Evolutionary conservation across 2,888 invertebrate species (phyloP), one percentile per base, ranked within the genome.

Genomic region (Drosophila anomelani): DNA sequence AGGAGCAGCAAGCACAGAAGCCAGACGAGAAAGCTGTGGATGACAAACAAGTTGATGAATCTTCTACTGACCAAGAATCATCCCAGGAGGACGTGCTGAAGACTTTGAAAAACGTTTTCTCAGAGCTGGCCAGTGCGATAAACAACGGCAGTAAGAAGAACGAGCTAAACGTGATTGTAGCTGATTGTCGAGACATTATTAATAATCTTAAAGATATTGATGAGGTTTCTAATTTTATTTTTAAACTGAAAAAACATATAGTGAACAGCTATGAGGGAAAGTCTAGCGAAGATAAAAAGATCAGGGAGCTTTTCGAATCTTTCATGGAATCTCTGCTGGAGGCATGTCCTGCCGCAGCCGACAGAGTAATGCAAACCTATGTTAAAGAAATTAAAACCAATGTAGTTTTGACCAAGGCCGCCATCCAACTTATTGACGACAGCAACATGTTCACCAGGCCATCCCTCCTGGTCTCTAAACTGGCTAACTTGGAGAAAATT

Each of bases 261-360:
- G 91, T 91, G 10, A 91, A 91, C 15, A 91, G 90, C 0, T 91
- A 90, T 39, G 89, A 91, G 47, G 87, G 80, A 0, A 78, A 76
- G 29, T 29, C 75, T 1, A 20, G 26, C 2, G 64, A 80, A n/a
- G 76, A 88, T 2, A 58, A 47, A 47, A 44, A 54, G 39, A 60
- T 55, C 5, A 58, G 57, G 29, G 38, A 79, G 26, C 20, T 76
- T 41, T 49, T 85, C 4, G 80, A 86, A 55, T 63, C 70, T 8
- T 74, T 81, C 32, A 74, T 85, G 4, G 79, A 77, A 44, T 51
- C 77, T 0, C 47, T 88, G 12, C 59, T 83, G 4, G 63, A 76
- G 10, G 44, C 39, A 1, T 78, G 59, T n/a, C 77, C 85, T 12
- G 54, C 57, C 26, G 78, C 76, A 9, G 58, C 79, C 0, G 53